Percentiles rank a stretch among this genome's conserved stretches.
Conservation (phyloP, 2,113 vertebrate species). For the Gopherus evgoodei region DNA sequence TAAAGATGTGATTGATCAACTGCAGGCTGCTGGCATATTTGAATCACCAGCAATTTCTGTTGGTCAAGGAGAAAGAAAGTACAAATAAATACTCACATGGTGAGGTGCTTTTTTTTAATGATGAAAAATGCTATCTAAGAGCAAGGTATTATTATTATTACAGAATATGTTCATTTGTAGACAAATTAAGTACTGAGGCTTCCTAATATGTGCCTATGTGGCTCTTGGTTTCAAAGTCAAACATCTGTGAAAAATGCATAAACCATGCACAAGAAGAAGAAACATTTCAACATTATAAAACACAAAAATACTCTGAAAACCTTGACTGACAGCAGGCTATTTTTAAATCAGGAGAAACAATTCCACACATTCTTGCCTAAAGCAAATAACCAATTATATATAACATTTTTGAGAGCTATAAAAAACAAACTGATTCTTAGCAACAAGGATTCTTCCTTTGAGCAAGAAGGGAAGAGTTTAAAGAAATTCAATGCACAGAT, state of each 20-base stretch:
- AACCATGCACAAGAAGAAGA: not conserved
- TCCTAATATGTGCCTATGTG: not conserved
- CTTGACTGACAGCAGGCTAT: not conserved
- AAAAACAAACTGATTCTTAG: not conserved
- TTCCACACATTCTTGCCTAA: not conserved
- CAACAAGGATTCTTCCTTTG: not conserved
- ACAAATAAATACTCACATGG: not conserved
- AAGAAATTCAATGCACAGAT: not conserved
- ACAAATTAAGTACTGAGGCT: not conserved
- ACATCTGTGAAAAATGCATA: not conserved
- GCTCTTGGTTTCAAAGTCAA: not conserved
- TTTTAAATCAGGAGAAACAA: not conserved
- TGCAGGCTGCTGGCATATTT: not conserved
- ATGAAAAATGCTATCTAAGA: not conserved
- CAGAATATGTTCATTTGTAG: not conserved
- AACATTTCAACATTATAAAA: not conserved
- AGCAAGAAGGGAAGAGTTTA: not conserved
- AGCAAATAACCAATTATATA: not conserved
- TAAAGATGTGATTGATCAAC: not conserved
- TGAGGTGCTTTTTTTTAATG: not conserved
- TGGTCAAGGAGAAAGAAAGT: not conserved
- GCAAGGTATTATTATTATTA: not conserved
- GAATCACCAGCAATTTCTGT: not conserved
- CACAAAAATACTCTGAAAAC: not conserved
- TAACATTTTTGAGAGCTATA: not conserved